Evolutionary conservation across 2,888 invertebrate species (phyloP).

Genomic region (Campaea margaritaria): DNA sequence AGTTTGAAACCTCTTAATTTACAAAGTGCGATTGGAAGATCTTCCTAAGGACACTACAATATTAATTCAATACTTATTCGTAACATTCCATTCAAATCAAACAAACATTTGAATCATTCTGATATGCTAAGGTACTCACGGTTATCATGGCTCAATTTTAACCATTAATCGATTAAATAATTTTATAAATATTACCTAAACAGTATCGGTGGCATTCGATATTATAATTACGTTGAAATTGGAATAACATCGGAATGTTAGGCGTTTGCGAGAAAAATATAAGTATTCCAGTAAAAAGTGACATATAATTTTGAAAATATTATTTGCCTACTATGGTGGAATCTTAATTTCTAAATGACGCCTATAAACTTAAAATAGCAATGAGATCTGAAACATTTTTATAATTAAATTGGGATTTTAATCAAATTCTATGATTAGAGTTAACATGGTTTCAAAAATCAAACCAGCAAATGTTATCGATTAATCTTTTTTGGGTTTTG

Average conservation of each 20-base stretch:
- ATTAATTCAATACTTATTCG: constrained; percentile 61
- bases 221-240: constrained; percentile 50
- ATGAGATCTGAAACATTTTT: constrained; percentile 63
- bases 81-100: constrained; percentile 60
- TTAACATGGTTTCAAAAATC: too few relatives aligned
- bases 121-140: constrained; percentile 71
- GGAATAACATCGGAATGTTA: constrained; percentile 68
- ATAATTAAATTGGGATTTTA: constrained; percentile 6
- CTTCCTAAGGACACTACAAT: constrained; percentile 72
- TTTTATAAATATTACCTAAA: constrained; percentile 50
- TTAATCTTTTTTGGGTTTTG: too few relatives aligned
- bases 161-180: constrained; percentile 38
- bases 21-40: constrained; percentile 70
- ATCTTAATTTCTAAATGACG: constrained; percentile 54
- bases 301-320: constrained; percentile 14
- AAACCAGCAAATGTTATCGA: too few relatives aligned
- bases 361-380: constrained; percentile 60
- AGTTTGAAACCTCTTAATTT: constrained; percentile 60
- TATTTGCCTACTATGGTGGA: constrained; percentile 4
- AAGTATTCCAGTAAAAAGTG: constrained; percentile 16
- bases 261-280: constrained; percentile 50
- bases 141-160: constrained; percentile 33
- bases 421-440: constrained; percentile 1
- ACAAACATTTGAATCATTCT: constrained; percentile 49
- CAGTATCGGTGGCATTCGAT: constrained; percentile 64